phyloP scores from a whole-genome alignment of 2,888 invertebrate species.

The Melanophora roralis region DNA sequence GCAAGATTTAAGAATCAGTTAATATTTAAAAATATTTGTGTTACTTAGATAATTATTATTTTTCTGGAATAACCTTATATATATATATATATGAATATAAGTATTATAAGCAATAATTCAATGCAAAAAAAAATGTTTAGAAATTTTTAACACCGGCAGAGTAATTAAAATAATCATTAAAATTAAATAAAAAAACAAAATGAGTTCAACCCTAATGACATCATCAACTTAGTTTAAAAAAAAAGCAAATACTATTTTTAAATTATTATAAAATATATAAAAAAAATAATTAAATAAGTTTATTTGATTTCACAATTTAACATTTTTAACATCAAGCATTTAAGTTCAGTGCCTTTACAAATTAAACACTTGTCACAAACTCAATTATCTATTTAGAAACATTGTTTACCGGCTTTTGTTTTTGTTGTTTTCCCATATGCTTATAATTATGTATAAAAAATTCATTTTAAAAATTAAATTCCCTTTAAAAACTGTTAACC shows the following conservation, averaged over 20 bases:
- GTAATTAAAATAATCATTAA: not conserved
- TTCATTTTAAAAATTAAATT: not conserved
- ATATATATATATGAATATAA: too few relatives aligned
- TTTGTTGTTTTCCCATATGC: not conserved
- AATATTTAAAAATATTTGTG: too few relatives aligned
- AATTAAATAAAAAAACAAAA: not conserved
- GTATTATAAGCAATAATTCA: too few relatives aligned
- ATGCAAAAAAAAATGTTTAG: too few relatives aligned
- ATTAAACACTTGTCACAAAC: constrained; percentile 42
- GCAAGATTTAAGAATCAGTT: too few relatives aligned
- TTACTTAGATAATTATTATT: too few relatives aligned
- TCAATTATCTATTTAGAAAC: too few relatives aligned
- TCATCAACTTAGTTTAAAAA: constrained; percentile 19
- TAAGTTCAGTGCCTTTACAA: constrained; percentile 1
- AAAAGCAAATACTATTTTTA: not conserved
- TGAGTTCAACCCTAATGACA: constrained; percentile 42
- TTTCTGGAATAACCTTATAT: too few relatives aligned
- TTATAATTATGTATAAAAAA: not conserved
- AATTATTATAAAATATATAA: constrained; percentile 6
- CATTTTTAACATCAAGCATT: too few relatives aligned
- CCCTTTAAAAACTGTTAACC: not conserved
- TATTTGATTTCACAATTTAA: constrained; percentile 7
- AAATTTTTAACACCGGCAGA: too few relatives aligned
- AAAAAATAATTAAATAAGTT: not conserved
- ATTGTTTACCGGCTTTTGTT: too few relatives aligned